Percentiles rank a stretch among this genome's conserved stretches.
These are phyloP conservation scores for Zele albiditarsus DNA, from an alignment of 2,888 invertebrate species.

Conservation along the genomic window DNA sequence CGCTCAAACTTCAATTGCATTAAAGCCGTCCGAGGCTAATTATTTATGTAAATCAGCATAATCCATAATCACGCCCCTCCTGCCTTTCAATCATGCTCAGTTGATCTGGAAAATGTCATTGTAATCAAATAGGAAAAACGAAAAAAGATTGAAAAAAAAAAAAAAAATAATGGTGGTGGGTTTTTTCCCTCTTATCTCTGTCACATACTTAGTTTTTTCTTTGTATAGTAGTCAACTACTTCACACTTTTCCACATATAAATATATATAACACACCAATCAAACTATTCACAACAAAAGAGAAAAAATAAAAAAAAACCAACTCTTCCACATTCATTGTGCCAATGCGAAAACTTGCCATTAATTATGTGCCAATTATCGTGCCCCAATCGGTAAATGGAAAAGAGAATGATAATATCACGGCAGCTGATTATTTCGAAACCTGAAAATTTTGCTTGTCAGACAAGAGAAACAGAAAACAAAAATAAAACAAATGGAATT, in stretches of 20 bases:
- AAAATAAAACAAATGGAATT: slow-evolving; percentile 29
- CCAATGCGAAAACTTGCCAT: slow-evolving; percentile 70
- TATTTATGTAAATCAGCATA: slow-evolving; percentile 39
- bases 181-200: slow-evolving; percentile 5
- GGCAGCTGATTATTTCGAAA: slow-evolving; percentile 33
- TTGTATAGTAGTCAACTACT: slow-evolving; percentile 23
- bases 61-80: background rate
- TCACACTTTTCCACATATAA: slow-evolving; percentile 24
- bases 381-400: slow-evolving; percentile 19
- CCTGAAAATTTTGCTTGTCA: background rate
- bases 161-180: background rate
- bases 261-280: slow-evolving; percentile 30
- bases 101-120: background rate
- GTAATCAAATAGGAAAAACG: background rate
- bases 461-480: slow-evolving; percentile 17
- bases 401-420: slow-evolving; percentile 4
- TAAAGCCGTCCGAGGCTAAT: slow-evolving; percentile 62
- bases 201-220: background rate
- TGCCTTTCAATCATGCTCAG: slow-evolving; percentile 32
- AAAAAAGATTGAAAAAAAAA: background rate
- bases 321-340: slow-evolving; percentile 60
- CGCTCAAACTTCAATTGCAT: slow-evolving; percentile 34
- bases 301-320: background rate
- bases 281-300: background rate
- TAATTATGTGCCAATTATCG: slow-evolving; percentile 68